Evolutionary conservation across 2,888 invertebrate species (phyloP).

Genomic region (Drosophila subquinaria): DNA sequence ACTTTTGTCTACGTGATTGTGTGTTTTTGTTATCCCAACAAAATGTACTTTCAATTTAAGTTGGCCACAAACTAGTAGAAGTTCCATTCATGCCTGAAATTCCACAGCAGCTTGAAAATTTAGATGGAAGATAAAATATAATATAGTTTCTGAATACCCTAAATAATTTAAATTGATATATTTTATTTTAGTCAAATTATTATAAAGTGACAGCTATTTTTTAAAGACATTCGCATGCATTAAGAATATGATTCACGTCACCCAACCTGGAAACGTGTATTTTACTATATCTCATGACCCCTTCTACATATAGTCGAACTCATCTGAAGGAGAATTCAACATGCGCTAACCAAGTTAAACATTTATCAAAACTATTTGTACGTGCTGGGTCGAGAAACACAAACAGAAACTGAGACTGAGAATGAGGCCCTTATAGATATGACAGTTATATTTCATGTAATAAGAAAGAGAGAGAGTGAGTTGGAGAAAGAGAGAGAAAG

Average conservation of each 20-base stretch:
- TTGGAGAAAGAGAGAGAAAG: background rate
- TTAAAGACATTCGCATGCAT: background rate
- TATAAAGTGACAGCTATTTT: background rate
- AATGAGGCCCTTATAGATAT: conserved; percentile 28
- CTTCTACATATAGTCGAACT: conserved; percentile 1
- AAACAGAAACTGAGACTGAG: conserved; percentile 29
- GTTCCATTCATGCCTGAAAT: conserved; percentile 21
- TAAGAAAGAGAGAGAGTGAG: conserved; percentile 17
- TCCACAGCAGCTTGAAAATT: background rate
- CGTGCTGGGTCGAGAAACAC: conserved; percentile 57
- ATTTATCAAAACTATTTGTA: conserved; percentile 78
- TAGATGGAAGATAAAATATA: too few relatives aligned
- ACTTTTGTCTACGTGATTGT: conserved; percentile 40
- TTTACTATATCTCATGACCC: conserved; percentile 65
- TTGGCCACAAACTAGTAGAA: conserved; percentile 35
- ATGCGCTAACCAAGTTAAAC: conserved; percentile 59
- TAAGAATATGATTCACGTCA: conserved; percentile 4
- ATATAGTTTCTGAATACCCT: too few relatives aligned
- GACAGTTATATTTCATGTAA: conserved; percentile 33
- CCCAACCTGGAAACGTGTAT: conserved; percentile 62
- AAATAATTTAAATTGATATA: too few relatives aligned
- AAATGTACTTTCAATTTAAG: conserved; percentile 48
- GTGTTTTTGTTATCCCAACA: conserved; percentile 10
- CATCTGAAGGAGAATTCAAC: conserved; percentile 26
- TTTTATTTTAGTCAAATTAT: background rate